Percentiles rank a stretch among this genome's conserved stretches.
These are phyloP conservation scores for Bacillus rossius DNA, from an alignment of 1,140 invertebrate species.

Conservation along the genomic window DNA sequence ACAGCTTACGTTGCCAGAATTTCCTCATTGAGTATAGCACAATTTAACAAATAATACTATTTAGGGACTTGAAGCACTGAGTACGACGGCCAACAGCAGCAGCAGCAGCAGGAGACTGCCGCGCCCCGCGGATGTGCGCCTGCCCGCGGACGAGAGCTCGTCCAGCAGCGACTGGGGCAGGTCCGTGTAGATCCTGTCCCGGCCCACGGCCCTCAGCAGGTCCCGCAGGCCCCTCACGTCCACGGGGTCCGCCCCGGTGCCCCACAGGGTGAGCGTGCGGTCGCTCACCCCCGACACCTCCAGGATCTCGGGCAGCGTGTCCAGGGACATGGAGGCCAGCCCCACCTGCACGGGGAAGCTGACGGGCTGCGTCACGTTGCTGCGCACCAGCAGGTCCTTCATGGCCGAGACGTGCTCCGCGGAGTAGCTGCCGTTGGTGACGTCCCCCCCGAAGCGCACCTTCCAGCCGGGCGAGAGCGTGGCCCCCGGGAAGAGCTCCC, in stretches of 20 bases:
- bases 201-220: slow-evolving; percentile 54
- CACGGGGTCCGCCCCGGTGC: slow-evolving; percentile 52
- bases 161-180: slow-evolving; percentile 51
- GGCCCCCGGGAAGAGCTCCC: slow-evolving; percentile 54
- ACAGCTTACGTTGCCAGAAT: no score
- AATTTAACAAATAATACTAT: no score
- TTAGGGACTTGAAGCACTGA: no score
- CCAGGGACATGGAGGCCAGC: slow-evolving; percentile 56
- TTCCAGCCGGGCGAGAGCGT: slow-evolving; percentile 87
- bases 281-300: slow-evolving; percentile 34
- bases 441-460: slow-evolving; percentile 53
- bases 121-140: no score
- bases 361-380: slow-evolving; percentile 54
- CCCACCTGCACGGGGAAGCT: slow-evolving; percentile 80
- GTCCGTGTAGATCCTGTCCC: slow-evolving; percentile 63
- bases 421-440: slow-evolving; percentile 56
- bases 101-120: no score
- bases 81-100: no score
- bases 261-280: slow-evolving; percentile 67
- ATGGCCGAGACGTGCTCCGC: slow-evolving; percentile 63
- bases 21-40: no score
- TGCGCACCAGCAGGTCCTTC: slow-evolving; percentile 53
- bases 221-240: slow-evolving; percentile 51
- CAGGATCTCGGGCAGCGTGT: slow-evolving; percentile 47
- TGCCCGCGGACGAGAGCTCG: slow-evolving; percentile 38